Evolutionary conservation across 2,888 invertebrate species (phyloP).

Genomic region (Ormyrus pomaceus): DNA sequence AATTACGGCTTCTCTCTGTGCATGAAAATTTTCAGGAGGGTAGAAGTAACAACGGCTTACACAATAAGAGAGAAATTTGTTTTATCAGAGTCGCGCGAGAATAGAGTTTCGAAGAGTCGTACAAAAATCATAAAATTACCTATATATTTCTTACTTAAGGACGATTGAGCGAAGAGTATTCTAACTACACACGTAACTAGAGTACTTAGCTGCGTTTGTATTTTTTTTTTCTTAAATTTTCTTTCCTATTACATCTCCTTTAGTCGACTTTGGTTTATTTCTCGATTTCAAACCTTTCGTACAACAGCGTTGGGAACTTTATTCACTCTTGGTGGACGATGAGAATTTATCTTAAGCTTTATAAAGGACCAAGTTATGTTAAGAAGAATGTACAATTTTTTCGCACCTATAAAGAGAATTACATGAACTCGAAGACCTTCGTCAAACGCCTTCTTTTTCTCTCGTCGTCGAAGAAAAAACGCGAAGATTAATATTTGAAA

Average conservation of each 20-base stretch:
- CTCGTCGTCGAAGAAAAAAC: not conserved
- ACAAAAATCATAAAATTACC: conserved; percentile 53
- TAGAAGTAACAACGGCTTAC: conserved; percentile 16
- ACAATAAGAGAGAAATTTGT: conserved; percentile 15
- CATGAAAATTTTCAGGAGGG: conserved; percentile 14
- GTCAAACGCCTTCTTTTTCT: not conserved
- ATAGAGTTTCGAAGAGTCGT: conserved; percentile 47
- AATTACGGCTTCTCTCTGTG: conserved; percentile 27
- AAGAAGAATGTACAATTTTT: conserved; percentile 46
- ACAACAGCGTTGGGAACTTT: conserved; percentile 26
- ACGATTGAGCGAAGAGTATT: conserved; percentile 47
- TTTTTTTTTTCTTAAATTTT: not conserved
- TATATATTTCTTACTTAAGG: conserved; percentile 38
- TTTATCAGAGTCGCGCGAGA: conserved; percentile 33
- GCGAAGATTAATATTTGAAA: not conserved
- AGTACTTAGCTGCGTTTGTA: conserved; percentile 35
- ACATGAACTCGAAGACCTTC: conserved; percentile 14
- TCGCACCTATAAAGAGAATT: conserved; percentile 21
- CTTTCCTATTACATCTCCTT: conserved; percentile 1
- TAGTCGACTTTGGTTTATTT: conserved; percentile 13
- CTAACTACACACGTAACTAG: conserved; percentile 53
- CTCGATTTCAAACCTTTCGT: conserved; percentile 5
- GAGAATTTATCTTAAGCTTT: conserved; percentile 21
- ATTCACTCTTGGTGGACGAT: conserved; percentile 26
- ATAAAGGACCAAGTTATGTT: conserved; percentile 36